A percentile compares a stretch with the other conserved stretches of the same genome.
These are phyloP conservation scores for Aplodontia rufa DNA, from an alignment of 2,113 vertebrate species.

Conservation along the genomic window DNA sequence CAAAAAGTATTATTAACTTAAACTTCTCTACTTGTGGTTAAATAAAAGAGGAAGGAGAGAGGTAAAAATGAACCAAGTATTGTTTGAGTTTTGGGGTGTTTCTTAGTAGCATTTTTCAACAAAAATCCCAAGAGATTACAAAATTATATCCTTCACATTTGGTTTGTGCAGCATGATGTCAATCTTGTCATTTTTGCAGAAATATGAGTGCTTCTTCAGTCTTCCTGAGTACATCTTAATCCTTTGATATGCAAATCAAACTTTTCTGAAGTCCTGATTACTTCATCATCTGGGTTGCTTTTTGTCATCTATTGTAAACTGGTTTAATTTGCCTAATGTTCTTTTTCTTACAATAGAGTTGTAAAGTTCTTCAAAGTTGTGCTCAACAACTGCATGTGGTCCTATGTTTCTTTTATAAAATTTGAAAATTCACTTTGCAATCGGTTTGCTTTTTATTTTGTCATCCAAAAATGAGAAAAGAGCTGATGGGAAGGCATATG, in stretches of 20 bases:
- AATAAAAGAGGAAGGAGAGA: neutral
- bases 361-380: neutral
- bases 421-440: neutral
- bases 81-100: neutral
- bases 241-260: neutral
- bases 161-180: neutral
- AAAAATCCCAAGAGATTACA: neutral
- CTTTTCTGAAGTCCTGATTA: neutral
- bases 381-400: neutral
- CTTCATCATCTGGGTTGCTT: neutral
- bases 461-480: neutral
- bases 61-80: neutral
- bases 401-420: neutral
- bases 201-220: neutral
- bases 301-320: neutral
- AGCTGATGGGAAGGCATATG: neutral
- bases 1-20: neutral
- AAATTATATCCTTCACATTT: neutral
- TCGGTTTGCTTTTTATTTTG: conserved; percentile 1
- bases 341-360: neutral
- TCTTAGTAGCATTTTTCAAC: neutral
- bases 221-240: neutral
- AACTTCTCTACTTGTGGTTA: neutral
- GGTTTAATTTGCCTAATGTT: neutral
- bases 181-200: neutral